Percentiles rank a stretch among this genome's conserved stretches.
phyloP scores from a whole-genome alignment of 2,888 invertebrate species.

The Ischnura elegans region DNA sequence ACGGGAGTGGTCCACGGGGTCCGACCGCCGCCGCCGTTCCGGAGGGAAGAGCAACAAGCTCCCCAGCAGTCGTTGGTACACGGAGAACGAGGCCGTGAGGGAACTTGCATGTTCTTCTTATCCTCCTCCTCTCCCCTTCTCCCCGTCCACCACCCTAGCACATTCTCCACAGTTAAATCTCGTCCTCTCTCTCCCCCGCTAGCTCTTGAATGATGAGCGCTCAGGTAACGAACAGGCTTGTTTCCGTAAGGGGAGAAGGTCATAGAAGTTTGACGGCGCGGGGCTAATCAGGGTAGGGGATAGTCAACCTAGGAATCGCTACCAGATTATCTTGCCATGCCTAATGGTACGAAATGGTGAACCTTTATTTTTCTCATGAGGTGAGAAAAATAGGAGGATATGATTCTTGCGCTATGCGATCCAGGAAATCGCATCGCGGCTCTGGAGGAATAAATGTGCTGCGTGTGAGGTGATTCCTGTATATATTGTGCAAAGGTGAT shows the following conservation, averaged over 20 bases:
- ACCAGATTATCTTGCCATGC: not conserved
- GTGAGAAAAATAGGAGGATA: not conserved
- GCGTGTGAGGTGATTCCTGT: too few species aligned
- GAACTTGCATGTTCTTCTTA: conserved; percentile 26
- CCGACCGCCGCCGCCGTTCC: not conserved
- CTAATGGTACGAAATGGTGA: not conserved
- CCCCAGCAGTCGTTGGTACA: not conserved
- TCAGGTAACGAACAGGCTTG: conserved; percentile 30
- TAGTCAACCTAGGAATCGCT: not conserved
- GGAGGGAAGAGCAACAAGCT: not conserved
- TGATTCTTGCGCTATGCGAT: not conserved
- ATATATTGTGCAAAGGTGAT: too few species aligned
- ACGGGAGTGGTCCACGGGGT: conserved; percentile 60
- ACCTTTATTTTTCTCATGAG: not conserved
- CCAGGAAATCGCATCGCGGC: not conserved
- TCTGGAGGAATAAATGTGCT: not conserved
- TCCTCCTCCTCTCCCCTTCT: not conserved
- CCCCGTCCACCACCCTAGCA: not conserved
- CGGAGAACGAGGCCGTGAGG: conserved; percentile 31
- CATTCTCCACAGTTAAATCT: not conserved
- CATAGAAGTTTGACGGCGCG: not conserved
- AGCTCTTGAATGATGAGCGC: conserved; percentile 2
- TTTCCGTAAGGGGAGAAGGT: not conserved
- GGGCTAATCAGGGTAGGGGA: not conserved
- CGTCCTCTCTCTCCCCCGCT: not conserved